Base-by-base conservation (phyloP, 2,113 vertebrate species). In the Oncorhynchus keta region DNA sequence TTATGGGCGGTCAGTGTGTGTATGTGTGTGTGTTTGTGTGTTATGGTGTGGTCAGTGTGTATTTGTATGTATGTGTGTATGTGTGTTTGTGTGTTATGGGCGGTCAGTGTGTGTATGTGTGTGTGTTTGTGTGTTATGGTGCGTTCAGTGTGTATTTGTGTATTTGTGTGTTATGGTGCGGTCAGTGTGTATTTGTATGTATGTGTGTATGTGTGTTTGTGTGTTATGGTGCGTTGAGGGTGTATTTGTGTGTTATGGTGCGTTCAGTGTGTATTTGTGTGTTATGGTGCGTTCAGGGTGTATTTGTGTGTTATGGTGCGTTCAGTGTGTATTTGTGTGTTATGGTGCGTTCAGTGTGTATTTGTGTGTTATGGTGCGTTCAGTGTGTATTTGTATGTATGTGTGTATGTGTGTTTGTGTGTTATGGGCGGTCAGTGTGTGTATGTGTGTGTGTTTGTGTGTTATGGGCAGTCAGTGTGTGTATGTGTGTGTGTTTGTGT, bases 1-100 rank as follows among this genome's bases (percentile, higher is more conserved):
- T 55, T n/a, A 11, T n/a, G 2, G 62, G 20, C n/a, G 24, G 0
- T 22, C 24, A 28, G 57, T 73, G 71, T 45, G n/a, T n/a, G n/a
- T n/a, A n/a, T n/a, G n/a, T n/a, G n/a, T n/a, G n/a, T n/a, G 30
- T 45, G 16, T 69, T 45, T 68, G 4, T 68, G 1, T 18, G 12
- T 70, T 20, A 12, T 70, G 8, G 14, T 62, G 13, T 26, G 11
- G 68, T 69, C 30, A 67, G 67, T 51, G 80, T 79, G 12, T 67
- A 16, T 67, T 24, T 66, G n/a, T n/a, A n/a, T n/a, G 64, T 65
- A 35, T 64, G 57, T 73, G 71, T 72, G 75, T n/a, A 73, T n/a
- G n/a, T 55, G 22, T 4, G 1, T 6, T n/a, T n/a, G n/a, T n/a
- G n/a, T n/a, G n/a, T n/a, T n/a, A n/a, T n/a, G n/a, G n/a, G n/a